phyloP scores from a whole-genome alignment of 2,888 invertebrate species.

The Idaea dimidiata region DNA sequence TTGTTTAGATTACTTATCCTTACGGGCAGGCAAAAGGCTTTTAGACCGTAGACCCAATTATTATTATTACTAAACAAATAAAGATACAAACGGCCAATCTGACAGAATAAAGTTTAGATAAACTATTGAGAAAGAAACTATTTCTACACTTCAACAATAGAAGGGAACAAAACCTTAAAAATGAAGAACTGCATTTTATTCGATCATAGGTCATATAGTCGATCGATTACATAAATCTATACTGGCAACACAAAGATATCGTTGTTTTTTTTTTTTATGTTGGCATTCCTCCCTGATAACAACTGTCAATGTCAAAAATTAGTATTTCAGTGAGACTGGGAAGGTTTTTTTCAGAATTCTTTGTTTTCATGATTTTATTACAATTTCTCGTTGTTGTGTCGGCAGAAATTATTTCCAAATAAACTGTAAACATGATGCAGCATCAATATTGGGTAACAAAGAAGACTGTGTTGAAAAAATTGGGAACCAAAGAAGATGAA shows the following conservation, averaged over 20 bases:
- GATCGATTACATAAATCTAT: neutral
- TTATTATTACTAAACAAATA: neutral
- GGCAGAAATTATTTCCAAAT: neutral
- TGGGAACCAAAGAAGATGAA: slow-evolving; percentile 98
- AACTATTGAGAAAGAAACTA: too few relatives aligned
- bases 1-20: neutral
- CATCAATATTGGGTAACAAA: slow-evolving; percentile 99
- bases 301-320: neutral
- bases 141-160: too few relatives aligned
- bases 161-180: too few relatives aligned
- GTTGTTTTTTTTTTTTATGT: neutral
- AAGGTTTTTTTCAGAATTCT: neutral
- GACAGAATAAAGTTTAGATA: too few relatives aligned
- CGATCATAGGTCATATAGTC: neutral
- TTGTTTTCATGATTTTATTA: neutral
- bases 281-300: neutral
- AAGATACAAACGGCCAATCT: too few relatives aligned
- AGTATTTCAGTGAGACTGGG: neutral
- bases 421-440: slow-evolving; percentile 83
- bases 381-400: neutral
- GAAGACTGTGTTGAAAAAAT: slow-evolving; percentile 94
- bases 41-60: neutral
- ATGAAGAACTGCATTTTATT: neutral
- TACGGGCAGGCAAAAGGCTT: neutral
- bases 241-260: neutral